phyloP scores from a whole-genome alignment of 2,888 invertebrate species.

The Synergus itoensis region DNA sequence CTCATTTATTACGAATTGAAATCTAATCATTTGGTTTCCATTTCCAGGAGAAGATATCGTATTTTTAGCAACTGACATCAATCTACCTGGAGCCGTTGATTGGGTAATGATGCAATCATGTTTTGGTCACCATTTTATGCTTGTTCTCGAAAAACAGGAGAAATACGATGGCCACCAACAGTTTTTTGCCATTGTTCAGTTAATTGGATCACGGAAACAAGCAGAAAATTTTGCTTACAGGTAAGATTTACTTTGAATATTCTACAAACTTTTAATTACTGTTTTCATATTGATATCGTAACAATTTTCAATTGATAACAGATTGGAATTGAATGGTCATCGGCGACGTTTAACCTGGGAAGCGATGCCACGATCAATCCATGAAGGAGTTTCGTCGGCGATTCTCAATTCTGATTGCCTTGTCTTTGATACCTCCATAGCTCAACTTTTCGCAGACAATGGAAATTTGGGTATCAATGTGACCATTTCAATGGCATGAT shows the following conservation, averaged over 20 bases:
- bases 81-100: slow-evolving; percentile 98
- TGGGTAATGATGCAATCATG: slow-evolving; percentile 99
- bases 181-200: slow-evolving; percentile 98
- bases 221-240: slow-evolving; percentile 99
- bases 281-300: background rate
- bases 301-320: slow-evolving; percentile 68
- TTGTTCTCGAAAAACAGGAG: slow-evolving; percentile 98
- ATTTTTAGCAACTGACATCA: slow-evolving; percentile 99
- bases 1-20: slow-evolving; percentile 1
- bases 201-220: slow-evolving; percentile 99
- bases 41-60: slow-evolving; percentile 96
- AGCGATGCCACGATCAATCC: slow-evolving; percentile 98
- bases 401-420: slow-evolving; percentile 99
- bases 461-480: slow-evolving; percentile 99
- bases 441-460: slow-evolving; percentile 99
- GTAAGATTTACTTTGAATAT: slow-evolving; percentile 75
- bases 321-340: slow-evolving; percentile 97
- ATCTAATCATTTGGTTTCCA: background rate
- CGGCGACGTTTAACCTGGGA: slow-evolving; percentile 98
- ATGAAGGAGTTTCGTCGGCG: slow-evolving; percentile 98
- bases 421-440: slow-evolving; percentile 98
- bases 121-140: slow-evolving; percentile 99
- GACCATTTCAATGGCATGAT: slow-evolving; percentile 95
- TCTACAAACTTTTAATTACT: background rate
- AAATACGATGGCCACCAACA: slow-evolving; percentile 98